These are phyloP conservation scores for Hydrolagus affinis DNA, from an alignment of 2,113 vertebrate genomes.

Conservation along the genomic window DNA sequence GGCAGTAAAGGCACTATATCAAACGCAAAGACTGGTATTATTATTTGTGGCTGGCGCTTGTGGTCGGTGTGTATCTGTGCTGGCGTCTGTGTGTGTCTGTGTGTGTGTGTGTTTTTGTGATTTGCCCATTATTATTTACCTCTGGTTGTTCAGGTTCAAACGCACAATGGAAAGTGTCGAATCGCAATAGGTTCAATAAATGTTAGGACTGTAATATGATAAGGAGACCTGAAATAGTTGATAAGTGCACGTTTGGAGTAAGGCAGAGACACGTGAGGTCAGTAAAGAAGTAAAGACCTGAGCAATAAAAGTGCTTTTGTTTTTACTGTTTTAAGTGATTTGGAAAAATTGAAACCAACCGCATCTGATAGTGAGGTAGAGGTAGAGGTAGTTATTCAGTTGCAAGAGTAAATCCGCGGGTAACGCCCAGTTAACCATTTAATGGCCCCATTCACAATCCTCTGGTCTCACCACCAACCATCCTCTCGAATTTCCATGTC, in stretches of 20 bases:
- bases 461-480: too few relatives aligned
- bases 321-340: slow-evolving; percentile 2
- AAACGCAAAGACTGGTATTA: too few relatives aligned
- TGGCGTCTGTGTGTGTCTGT: neutral
- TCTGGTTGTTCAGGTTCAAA: neutral
- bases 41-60: neutral
- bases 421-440: neutral
- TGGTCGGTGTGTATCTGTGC: neutral
- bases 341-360: neutral
- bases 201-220: neutral
- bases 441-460: neutral
- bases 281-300: neutral
- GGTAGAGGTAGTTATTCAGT: neutral
- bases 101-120: too few relatives aligned
- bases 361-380: neutral
- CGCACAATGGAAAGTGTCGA: neutral
- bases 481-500: too few relatives aligned
- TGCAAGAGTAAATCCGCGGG: neutral
- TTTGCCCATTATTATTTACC: neutral
- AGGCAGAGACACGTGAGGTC: neutral
- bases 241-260: neutral
- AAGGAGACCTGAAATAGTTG: neutral
- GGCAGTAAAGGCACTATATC: too few relatives aligned
- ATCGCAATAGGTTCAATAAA: neutral
- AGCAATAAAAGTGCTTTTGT: slow-evolving; percentile 7